A percentile compares a stretch with the other conserved stretches of the same genome.
Evolutionary conservation across 2,888 invertebrate genomes (phyloP).

Genomic region (Magallana nippona): DNA sequence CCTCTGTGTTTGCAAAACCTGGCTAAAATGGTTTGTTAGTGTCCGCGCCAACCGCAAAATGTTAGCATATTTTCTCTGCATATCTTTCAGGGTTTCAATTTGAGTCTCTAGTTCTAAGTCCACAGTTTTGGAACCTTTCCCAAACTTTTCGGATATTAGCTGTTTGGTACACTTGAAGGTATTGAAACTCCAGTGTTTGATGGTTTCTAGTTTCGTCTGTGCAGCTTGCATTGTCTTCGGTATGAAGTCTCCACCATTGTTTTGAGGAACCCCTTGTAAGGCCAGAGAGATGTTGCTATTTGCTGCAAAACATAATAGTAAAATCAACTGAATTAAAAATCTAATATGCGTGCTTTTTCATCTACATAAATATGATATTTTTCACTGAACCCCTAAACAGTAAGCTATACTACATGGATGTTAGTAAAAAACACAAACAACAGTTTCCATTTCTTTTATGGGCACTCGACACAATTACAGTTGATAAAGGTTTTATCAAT

Average conservation of each 20-base stretch:
- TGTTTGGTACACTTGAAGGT: constrained; percentile 99
- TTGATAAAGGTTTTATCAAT: too few species aligned
- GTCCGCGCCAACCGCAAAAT: constrained; percentile 92
- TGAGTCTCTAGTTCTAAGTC: constrained; percentile 93
- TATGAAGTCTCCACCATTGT: constrained; percentile 69
- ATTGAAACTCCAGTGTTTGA: constrained; percentile 98
- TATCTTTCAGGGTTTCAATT: constrained; percentile 95
- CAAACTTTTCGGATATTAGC: constrained; percentile 96
- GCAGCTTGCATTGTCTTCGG: constrained; percentile 71
- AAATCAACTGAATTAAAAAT: not conserved
- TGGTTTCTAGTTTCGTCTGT: constrained; percentile 85
- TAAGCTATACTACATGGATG: too few species aligned
- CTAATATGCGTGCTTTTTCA: not conserved
- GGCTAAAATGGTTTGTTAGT: constrained; percentile 92
- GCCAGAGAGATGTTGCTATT: constrained; percentile 67
- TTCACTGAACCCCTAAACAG: too few species aligned
- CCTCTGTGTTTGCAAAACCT: constrained; percentile 92
- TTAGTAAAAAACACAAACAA: too few species aligned
- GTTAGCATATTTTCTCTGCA: constrained; percentile 90
- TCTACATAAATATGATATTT: too few species aligned
- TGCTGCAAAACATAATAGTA: constrained; percentile 59
- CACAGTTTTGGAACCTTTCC: constrained; percentile 83
- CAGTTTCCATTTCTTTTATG: too few species aligned
- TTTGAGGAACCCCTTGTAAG: constrained; percentile 52
- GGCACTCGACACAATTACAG: too few species aligned